These are phyloP conservation scores for Neogobius melanostomus DNA, from an alignment of 2,113 vertebrate species.

Conservation along the genomic window DNA sequence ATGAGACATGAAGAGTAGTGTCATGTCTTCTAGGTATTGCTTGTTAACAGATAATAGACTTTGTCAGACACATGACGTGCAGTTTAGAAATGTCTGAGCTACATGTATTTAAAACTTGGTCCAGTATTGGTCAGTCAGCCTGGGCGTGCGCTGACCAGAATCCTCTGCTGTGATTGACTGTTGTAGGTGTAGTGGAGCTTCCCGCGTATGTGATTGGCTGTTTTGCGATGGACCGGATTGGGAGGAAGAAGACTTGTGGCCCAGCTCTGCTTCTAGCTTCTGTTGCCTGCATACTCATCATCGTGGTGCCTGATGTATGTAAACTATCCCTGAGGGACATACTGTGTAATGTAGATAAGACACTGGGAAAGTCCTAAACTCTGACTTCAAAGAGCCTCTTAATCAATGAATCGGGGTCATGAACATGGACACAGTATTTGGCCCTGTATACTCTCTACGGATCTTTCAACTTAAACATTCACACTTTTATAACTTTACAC, in stretches of 20 bases:
- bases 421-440: neutral
- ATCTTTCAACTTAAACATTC: neutral
- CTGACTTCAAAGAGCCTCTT: slow-evolving; percentile 15
- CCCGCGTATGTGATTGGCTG: slow-evolving; percentile 87
- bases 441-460: neutral
- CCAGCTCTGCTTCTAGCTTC: slow-evolving; percentile 83
- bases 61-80: neutral
- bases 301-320: slow-evolving; percentile 83
- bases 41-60: neutral
- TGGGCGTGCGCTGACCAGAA: slow-evolving; percentile 26
- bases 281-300: slow-evolving; percentile 80
- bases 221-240: slow-evolving; percentile 84
- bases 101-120: slow-evolving; percentile 31
- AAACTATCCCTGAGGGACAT: neutral
- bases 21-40: neutral
- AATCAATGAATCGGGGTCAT: neutral
- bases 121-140: slow-evolving; percentile 11
- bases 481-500: neutral
- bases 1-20: too few relatives aligned
- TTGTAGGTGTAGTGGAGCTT: slow-evolving; percentile 88
- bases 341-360: slow-evolving; percentile 1
- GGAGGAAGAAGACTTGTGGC: slow-evolving; percentile 85
- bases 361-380: slow-evolving; percentile 30
- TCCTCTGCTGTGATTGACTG: slow-evolving; percentile 41
- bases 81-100: slow-evolving; percentile 9